Percentiles rank a stretch among this genome's conserved stretches.
Conservation (phyloP, 2,113 vertebrate species). For the Ptychochromis oligacanthus region DNA sequence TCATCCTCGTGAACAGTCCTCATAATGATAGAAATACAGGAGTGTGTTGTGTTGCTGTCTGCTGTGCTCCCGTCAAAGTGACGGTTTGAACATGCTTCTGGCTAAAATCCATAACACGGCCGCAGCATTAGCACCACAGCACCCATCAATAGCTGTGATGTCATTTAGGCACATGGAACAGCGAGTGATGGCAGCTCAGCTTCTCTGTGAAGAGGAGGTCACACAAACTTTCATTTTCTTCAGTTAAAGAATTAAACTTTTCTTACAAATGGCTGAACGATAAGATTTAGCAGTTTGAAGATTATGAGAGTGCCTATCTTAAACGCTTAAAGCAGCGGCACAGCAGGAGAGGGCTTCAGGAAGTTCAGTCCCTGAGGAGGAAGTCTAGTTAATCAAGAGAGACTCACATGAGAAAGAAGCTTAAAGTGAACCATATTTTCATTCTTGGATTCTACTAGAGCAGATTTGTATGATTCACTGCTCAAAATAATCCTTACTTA, state of each 20-base stretch:
- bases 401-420: background rate
- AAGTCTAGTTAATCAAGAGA: background rate
- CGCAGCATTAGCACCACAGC: conserved; percentile 2
- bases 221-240: background rate
- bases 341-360: rapidly evolving
- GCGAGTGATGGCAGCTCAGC: background rate
- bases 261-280: background rate
- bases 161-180: background rate
- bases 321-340: background rate
- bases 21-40: background rate
- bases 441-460: rapidly evolving
- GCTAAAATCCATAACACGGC: conserved; percentile 58
- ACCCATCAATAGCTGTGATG: conserved; percentile 34
- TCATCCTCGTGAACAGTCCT: background rate
- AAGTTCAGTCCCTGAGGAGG: rapidly evolving
- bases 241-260: background rate
- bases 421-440: background rate
- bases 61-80: conserved; percentile 27
- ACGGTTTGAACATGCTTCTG: conserved; percentile 35
- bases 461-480: background rate
- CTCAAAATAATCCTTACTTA: background rate
- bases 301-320: background rate
- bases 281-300: background rate
- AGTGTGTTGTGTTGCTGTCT: background rate
- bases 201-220: background rate